Base-by-base conservation (phyloP, 2,888 invertebrate genomes). In the Lacanobia oleracea region DNA sequence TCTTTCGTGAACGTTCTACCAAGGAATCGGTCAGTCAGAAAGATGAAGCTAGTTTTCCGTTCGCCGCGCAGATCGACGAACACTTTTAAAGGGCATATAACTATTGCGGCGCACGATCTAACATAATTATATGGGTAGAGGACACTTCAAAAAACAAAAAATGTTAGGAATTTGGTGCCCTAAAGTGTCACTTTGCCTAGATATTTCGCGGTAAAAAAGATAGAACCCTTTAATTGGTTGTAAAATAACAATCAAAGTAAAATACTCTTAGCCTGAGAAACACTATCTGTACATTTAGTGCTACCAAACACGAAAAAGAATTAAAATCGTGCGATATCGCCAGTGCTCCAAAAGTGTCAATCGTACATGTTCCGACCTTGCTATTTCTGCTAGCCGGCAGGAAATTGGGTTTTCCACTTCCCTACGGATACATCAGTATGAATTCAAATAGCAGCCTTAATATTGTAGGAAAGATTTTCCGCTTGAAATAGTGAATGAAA, bases 371-470 rank as follows among this genome's bases (percentile, higher is more conserved):
- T 60, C 14, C 33, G 45, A 79, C 77, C 79, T 67, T 56, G 59
- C 67, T n/a, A 40, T 76, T 60, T 74, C 43, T 64, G 60, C 60
- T 62, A 64, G 40, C 53, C 23, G 21, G 16, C 45, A 67, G 79
- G 77, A 77, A 77, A 77, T 77, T 77, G 74, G 51, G 54, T 63
- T 64, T 53, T 43, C 18, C 61, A 54, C 62, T 56, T 70, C 75
- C 70, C 72, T 10, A 14, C 63, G 64, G 68, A 67, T 62, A 67
- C 67, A 79, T 66, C 67, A 45, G 23, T 67, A 37, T 79, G 79
- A 61, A 79, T 79, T 75, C 51, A 61, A 65, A 73, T 45, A 56
- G 45, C 1, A 51, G 18, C 10, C 33, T 33, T 62, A 62, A 62
- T 69, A 51, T 76, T 70, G 40, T 53, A 59, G 9, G 27, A 76